Conservation (phyloP, 2,888 invertebrate genomes). For the Agriotes lineatus region DNA sequence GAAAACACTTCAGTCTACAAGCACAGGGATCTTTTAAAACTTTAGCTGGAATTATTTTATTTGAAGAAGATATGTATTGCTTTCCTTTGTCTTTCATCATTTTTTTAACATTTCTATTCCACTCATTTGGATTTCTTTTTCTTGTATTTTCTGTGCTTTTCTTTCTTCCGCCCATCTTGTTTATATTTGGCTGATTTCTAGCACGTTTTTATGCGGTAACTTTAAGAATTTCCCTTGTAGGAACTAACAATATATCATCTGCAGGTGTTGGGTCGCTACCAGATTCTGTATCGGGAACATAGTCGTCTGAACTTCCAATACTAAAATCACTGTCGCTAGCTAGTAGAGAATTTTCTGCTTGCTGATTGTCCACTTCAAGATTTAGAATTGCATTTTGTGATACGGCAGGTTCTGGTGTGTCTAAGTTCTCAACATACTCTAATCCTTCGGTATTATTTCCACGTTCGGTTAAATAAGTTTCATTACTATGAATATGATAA, state of each 20-base stretch:
- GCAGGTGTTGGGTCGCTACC: neutral
- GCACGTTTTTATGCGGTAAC: neutral
- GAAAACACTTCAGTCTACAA: slow-evolving; percentile 3
- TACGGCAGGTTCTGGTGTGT: neutral
- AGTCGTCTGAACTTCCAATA: slow-evolving; percentile 1
- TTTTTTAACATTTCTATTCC: slow-evolving; percentile 6
- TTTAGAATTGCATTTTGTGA: neutral
- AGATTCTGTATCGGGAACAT: neutral
- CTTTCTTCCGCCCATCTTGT: slow-evolving; percentile 4
- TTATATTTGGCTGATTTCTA: neutral
- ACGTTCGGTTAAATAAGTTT: neutral
- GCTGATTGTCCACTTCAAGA: neutral
- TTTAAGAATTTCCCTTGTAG: neutral
- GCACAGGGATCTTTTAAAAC: slow-evolving; percentile 7
- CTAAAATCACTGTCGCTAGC: neutral
- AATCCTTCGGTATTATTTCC: neutral
- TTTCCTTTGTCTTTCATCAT: slow-evolving; percentile 3
- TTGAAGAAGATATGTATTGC: neutral
- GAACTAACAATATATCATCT: neutral
- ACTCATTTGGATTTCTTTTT: neutral
- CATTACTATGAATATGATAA: neutral
- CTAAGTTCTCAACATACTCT: neutral
- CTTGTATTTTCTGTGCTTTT: slow-evolving; percentile 1
- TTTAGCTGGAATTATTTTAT: neutral
- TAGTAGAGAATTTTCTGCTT: neutral